phyloP scores from a whole-genome alignment of 2,113 vertebrate genomes.

The Ammodytes dubius region DNA sequence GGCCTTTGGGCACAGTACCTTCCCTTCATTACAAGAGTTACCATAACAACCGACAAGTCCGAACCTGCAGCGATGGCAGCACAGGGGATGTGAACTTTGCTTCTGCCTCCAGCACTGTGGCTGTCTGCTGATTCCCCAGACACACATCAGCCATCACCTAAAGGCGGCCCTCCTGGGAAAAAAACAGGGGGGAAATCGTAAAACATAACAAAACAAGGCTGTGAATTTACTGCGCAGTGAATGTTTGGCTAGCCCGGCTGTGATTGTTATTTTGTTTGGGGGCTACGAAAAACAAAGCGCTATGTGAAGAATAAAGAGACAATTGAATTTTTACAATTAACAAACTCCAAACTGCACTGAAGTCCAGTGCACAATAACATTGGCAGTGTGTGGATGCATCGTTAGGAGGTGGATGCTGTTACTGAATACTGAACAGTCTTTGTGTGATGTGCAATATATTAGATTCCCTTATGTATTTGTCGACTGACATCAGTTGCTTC shows the following conservation, averaged over 20 bases:
- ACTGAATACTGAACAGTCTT: constrained; percentile 45
- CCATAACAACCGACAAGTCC: constrained; percentile 81
- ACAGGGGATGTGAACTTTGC: constrained; percentile 75
- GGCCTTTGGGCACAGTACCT: constrained; percentile 67
- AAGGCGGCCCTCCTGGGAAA: constrained; percentile 8
- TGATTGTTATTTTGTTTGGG: constrained; percentile 54
- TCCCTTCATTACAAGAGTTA: constrained; percentile 65
- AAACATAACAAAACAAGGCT: neutral
- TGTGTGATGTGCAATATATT: constrained; percentile 55
- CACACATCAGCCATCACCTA: constrained; percentile 38
- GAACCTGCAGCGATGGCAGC: constrained; percentile 63
- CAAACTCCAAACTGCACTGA: constrained; percentile 17
- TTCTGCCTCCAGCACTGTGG: constrained; percentile 65
- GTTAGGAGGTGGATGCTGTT: constrained; percentile 17
- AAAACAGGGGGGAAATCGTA: constrained; percentile 20
- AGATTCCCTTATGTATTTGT: constrained; percentile 52
- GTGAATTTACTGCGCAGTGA: constrained; percentile 1
- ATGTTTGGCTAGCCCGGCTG: constrained; percentile 30
- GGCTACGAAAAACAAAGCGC: constrained; percentile 42
- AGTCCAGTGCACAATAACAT: constrained; percentile 35
- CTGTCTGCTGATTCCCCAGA: constrained; percentile 42
- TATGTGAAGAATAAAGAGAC: constrained; percentile 56
- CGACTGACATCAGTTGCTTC: constrained; percentile 44
- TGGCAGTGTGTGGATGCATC: constrained; percentile 24
- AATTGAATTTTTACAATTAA: constrained; percentile 61